Conservation (phyloP, 2,113 vertebrate species). For the Melanocharis versteri region DNA sequence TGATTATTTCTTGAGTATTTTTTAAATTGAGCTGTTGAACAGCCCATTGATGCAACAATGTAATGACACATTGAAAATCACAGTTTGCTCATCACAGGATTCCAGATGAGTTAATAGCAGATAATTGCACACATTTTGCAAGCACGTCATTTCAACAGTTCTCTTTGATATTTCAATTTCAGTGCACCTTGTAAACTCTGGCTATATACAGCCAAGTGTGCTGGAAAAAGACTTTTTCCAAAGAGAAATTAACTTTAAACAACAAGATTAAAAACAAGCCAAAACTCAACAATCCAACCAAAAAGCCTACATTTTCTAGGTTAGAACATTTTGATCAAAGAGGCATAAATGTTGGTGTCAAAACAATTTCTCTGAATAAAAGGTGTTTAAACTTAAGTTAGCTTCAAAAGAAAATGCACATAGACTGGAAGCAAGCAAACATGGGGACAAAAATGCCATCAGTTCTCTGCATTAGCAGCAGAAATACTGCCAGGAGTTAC, state of each 20-base stretch:
- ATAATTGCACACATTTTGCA: slow-evolving; percentile 57
- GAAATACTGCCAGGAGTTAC: neutral
- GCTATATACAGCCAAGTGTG: neutral
- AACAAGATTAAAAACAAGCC: neutral
- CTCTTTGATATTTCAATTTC: slow-evolving; percentile 48
- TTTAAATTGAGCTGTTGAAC: slow-evolving; percentile 58
- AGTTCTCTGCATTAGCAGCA: neutral
- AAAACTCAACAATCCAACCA: neutral
- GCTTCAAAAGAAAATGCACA: neutral
- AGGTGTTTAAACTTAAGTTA: neutral
- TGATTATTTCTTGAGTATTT: slow-evolving; percentile 58
- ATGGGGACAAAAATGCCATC: neutral
- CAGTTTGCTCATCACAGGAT: slow-evolving; percentile 63
- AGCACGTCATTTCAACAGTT: slow-evolving; percentile 42
- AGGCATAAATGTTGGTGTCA: neutral
- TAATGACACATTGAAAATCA: slow-evolving; percentile 68
- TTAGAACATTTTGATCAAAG: neutral
- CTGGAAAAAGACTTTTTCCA: neutral
- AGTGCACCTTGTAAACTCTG: slow-evolving; percentile 37
- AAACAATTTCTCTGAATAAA: neutral
- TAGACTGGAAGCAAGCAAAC: neutral
- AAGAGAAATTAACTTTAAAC: neutral
- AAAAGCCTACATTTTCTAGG: neutral
- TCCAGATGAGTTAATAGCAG: slow-evolving; percentile 65
- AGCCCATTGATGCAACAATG: slow-evolving; percentile 59